A percentile compares a stretch with the other conserved stretches of the same genome.
phyloP scores from a whole-genome alignment of 2,113 vertebrate species.

The Pelvicachromis taeniatus region DNA sequence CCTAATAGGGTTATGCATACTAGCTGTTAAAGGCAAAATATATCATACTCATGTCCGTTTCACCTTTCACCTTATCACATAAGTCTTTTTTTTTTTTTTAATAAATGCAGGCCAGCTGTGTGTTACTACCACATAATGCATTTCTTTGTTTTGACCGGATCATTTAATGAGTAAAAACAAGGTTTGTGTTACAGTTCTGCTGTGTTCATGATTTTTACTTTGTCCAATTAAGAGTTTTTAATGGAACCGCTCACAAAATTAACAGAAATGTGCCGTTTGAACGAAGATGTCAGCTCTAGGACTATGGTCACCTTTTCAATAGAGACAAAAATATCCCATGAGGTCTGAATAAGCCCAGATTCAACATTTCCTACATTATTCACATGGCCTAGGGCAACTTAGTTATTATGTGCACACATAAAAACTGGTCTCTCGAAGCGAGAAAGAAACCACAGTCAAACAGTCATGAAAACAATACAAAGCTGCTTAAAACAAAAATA shows the following conservation, averaged over 20 bases:
- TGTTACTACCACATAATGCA: neutral
- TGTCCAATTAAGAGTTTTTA: neutral
- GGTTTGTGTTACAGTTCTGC: neutral
- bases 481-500: neutral
- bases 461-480: neutral
- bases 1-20: neutral
- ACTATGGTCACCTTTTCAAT: neutral
- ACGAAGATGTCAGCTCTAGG: neutral
- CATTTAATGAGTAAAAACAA: neutral
- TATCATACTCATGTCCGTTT: neutral
- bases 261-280: neutral
- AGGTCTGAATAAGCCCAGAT: neutral
- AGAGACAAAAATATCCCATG: neutral
- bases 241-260: neutral
- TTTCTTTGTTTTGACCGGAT: neutral
- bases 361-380: conserved; percentile 1
- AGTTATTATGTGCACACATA: neutral
- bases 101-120: neutral
- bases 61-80: neutral
- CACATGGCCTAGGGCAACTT: neutral
- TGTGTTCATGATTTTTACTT: conserved; percentile 17
- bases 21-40: neutral
- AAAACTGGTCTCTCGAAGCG: neutral
- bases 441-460: neutral
- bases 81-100: neutral